Conservation (phyloP, 2,888 invertebrate genomes). For the Aphidius colemani region DNA sequence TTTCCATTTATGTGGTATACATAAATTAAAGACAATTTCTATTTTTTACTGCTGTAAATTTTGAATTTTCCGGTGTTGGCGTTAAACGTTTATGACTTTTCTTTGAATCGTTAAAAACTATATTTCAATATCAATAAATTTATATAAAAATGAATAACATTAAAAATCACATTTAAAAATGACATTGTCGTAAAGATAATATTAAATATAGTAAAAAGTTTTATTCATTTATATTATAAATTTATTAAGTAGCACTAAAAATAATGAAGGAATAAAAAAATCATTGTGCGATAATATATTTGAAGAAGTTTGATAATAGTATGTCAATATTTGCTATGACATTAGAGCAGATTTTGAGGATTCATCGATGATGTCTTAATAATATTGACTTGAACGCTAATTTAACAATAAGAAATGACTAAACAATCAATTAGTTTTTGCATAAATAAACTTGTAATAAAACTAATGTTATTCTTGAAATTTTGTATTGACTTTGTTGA, state of each 20-base stretch:
- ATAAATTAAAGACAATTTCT: conserved; percentile 11
- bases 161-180: conserved; percentile 7
- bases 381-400: no score
- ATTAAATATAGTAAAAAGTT: conserved; percentile 3
- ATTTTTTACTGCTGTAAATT: neutral
- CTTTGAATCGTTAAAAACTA: conserved; percentile 20
- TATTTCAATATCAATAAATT: conserved; percentile 14
- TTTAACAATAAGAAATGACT: no score
- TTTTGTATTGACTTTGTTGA: conserved; percentile 21
- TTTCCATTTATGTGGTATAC: neutral
- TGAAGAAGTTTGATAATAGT: conserved; percentile 46
- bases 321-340: conserved; percentile 49
- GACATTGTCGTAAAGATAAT: conserved; percentile 10
- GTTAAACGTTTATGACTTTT: conserved; percentile 25
- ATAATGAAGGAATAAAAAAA: neutral
- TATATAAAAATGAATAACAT: conserved; percentile 13
- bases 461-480: neutral
- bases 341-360: conserved; percentile 42
- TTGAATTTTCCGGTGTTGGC: conserved; percentile 21
- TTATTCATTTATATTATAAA: no score
- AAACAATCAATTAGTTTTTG: no score
- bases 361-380: no score
- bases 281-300: conserved; percentile 6
- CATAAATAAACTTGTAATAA: no score
- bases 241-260: no score